Conservation (phyloP, 2,113 vertebrate species). For the Siniperca knerii region DNA sequence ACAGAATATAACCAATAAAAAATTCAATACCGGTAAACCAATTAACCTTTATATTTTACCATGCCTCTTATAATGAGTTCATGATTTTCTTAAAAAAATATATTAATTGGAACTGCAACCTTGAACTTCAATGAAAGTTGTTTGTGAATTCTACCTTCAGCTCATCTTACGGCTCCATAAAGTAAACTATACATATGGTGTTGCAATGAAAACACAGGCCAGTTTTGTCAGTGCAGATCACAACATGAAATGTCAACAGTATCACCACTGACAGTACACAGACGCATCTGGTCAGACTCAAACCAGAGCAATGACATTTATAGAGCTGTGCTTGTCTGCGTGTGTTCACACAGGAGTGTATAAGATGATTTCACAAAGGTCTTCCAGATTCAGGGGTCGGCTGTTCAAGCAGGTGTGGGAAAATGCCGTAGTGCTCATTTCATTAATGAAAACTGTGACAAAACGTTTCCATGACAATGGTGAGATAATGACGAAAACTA, state of each 20-base stretch:
- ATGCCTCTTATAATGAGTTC: neutral
- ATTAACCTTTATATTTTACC: neutral
- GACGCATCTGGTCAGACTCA: constrained; percentile 65
- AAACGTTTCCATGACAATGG: neutral
- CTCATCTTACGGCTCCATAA: neutral
- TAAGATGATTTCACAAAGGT: constrained; percentile 3
- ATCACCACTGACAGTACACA: constrained; percentile 57
- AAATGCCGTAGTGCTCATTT: neutral
- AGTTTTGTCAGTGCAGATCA: constrained; percentile 54
- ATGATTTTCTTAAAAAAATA: neutral
- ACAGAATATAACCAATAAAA: neutral
- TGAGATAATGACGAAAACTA: neutral
- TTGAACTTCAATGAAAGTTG: neutral
- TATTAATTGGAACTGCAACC: neutral
- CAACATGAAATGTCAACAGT: constrained; percentile 71
- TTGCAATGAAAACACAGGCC: constrained; percentile 34
- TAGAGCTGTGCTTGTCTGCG: constrained; percentile 28
- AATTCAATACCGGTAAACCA: neutral
- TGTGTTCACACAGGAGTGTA: neutral
- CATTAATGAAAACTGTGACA: neutral
- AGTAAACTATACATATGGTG: constrained; percentile 30
- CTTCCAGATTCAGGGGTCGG: neutral
- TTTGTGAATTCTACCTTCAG: neutral
- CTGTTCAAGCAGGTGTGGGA: neutral
- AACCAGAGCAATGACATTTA: constrained; percentile 64